Conservation (phyloP, 2,888 invertebrate species). For the Trypoxylon attenuatum region DNA sequence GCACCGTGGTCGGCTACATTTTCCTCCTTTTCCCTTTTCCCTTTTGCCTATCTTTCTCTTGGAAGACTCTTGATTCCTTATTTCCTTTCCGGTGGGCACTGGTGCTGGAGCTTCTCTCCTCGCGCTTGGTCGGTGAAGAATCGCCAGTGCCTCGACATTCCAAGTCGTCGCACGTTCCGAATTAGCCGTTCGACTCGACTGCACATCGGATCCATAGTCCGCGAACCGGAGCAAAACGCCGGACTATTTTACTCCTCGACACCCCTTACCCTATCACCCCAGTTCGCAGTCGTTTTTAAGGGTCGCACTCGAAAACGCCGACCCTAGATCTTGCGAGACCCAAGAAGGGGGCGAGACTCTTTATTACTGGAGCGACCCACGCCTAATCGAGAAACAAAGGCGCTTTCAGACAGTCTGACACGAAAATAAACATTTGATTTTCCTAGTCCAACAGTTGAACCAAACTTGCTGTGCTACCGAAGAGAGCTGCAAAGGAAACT, state of each 20-base stretch:
- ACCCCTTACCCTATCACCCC: no score
- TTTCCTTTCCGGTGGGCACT: conserved; percentile 20
- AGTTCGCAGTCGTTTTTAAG: no score
- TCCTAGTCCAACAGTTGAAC: no score
- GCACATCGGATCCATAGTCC: conserved; percentile 68
- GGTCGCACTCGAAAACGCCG: no score
- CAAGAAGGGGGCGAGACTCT: no score
- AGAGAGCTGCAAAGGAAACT: no score
- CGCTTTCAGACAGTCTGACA: no score
- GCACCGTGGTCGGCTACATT: conserved; percentile 10
- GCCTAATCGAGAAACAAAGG: no score
- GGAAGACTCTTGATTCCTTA: conserved; percentile 22
- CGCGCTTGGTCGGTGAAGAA: conserved; percentile 42
- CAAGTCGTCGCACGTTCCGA: conserved; percentile 72
- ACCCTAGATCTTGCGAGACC: no score
- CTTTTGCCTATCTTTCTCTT: neutral
- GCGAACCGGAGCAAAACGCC: conserved; percentile 49
- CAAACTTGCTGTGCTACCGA: no score
- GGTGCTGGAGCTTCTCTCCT: conserved; percentile 8
- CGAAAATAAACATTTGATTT: no score
- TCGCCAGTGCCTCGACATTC: conserved; percentile 62
- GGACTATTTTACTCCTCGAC: conserved; percentile 38
- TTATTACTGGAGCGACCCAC: no score
- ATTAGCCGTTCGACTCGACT: conserved; percentile 71
- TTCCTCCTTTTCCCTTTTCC: neutral